Evolutionary conservation across 2,888 invertebrate genomes (phyloP).

Genomic region (Pogonocherus hispidulus): DNA sequence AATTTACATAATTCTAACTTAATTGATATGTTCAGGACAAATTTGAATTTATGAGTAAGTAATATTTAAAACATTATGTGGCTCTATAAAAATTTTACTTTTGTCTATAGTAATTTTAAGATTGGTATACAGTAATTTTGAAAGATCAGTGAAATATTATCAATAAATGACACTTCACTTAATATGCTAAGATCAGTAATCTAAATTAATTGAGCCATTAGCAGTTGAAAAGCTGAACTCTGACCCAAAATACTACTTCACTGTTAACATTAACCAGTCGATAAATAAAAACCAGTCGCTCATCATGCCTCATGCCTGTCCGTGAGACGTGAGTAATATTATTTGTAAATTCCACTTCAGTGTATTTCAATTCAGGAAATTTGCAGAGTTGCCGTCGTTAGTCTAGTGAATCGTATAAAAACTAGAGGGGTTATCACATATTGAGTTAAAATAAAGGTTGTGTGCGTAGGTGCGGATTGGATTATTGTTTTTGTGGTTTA

Average conservation of each 20-base stretch:
- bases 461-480: neutral
- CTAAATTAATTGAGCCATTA: neutral
- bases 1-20: too few species aligned
- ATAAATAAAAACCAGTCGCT: conserved; percentile 1
- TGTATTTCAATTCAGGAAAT: conserved; percentile 3
- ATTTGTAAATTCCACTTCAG: conserved; percentile 7
- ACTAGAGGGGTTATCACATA: conserved; percentile 15
- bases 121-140: too few species aligned
- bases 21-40: too few species aligned
- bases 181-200: too few species aligned
- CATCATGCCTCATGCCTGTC: neutral
- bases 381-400: neutral
- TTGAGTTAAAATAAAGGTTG: conserved; percentile 2
- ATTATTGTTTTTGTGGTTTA: conserved; percentile 22
- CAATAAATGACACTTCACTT: too few species aligned
- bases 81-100: too few species aligned
- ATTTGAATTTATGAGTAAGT: too few species aligned
- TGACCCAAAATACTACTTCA: neutral
- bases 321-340: neutral
- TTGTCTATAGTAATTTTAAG: too few species aligned
- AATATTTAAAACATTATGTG: too few species aligned
- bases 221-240: neutral
- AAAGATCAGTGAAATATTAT: too few species aligned
- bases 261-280: neutral
- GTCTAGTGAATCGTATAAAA: conserved; percentile 7